Evolutionary conservation across 2,113 vertebrate genomes (phyloP).

Genomic region (Pantherophis guttatus): DNA sequence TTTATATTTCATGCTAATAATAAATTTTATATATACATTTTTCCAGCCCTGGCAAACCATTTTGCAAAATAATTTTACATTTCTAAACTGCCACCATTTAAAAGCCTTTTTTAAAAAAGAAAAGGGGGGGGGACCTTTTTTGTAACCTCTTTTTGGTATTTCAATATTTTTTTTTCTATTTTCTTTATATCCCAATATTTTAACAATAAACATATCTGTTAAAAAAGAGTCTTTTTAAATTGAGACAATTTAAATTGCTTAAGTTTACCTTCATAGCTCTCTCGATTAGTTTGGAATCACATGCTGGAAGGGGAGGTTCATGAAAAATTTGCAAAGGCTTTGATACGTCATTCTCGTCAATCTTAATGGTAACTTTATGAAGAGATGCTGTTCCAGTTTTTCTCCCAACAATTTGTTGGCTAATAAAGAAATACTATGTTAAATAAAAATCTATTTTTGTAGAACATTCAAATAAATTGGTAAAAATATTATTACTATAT

Average conservation of each 20-base stretch:
- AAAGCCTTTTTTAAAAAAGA: background rate
- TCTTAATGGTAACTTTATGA: constrained; percentile 96
- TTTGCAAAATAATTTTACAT: background rate
- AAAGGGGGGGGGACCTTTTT: background rate
- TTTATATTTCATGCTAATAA: background rate
- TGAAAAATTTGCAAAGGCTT: constrained; percentile 98
- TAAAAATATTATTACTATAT: background rate
- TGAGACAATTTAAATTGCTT: constrained; percentile 13
- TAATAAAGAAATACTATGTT: constrained; percentile 46
- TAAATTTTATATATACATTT: background rate
- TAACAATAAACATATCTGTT: background rate
- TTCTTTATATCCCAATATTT: background rate
- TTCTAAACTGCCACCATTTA: background rate
- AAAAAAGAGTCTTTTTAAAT: background rate
- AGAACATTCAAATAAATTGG: background rate
- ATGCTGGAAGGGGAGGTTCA: constrained; percentile 91
- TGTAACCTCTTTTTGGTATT: background rate
- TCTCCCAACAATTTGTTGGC: constrained; percentile 94
- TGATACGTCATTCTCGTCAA: constrained; percentile 92
- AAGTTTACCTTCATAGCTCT: constrained; percentile 91
- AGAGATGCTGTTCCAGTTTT: constrained; percentile 92
- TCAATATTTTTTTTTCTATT: background rate
- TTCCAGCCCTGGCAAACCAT: background rate
- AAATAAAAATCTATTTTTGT: background rate
- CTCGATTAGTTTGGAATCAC: constrained; percentile 94